phyloP scores from a whole-genome alignment of 2,888 invertebrate genomes.

The Sycophila texana region DNA sequence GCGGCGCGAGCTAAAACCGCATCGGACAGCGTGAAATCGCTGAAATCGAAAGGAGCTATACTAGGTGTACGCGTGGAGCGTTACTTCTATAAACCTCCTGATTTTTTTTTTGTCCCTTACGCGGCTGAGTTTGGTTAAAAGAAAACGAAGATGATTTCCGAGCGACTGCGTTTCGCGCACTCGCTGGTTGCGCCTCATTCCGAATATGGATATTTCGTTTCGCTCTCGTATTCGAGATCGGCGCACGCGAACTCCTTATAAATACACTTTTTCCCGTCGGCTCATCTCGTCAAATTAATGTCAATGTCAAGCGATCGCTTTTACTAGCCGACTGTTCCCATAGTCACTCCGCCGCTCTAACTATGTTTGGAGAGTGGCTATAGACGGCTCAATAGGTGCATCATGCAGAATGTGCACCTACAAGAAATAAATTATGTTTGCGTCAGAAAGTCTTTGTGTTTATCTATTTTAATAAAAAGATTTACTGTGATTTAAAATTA shows the following conservation, averaged over 20 bases:
- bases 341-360: too few relatives aligned
- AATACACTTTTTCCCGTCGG: not conserved
- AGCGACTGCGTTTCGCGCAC: constrained; percentile 6
- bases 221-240: constrained; percentile 43
- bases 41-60: not conserved
- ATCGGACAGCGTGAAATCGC: not conserved
- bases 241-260: constrained; percentile 14
- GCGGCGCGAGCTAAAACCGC: not conserved
- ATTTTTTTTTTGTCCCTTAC: constrained; percentile 13
- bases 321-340: not conserved
- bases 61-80: not conserved
- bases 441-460: not conserved
- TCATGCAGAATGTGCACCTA: not conserved
- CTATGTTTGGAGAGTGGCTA: not conserved
- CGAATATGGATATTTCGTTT: constrained; percentile 40
- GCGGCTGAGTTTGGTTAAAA: not conserved
- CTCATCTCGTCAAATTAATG: constrained; percentile 48
- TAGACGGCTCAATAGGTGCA: not conserved
- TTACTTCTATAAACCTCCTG: not conserved
- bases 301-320: constrained; percentile 37
- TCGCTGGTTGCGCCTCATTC: constrained; percentile 3
- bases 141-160: constrained; percentile 27
- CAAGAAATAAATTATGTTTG: not conserved
- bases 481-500: too few relatives aligned
- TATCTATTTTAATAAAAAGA: not conserved